A percentile compares a stretch with the other conserved stretches of the same genome.
Conservation (phyloP, 2,888 invertebrate species). For the Holacanthella duospinosa region DNA sequence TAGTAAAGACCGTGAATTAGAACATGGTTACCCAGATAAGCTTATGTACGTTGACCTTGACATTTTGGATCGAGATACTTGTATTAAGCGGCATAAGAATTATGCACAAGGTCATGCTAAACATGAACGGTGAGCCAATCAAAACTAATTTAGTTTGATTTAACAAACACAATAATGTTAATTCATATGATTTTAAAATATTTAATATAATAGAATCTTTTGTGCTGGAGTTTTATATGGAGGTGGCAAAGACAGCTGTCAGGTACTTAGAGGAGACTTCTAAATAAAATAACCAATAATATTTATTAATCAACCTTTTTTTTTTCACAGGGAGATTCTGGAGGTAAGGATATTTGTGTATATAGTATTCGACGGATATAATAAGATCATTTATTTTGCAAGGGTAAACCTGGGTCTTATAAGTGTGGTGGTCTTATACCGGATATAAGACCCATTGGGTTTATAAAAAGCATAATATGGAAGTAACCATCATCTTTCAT, state of each 20-base stretch:
- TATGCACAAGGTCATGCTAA: neutral
- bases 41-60: neutral
- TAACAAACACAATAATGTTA: neutral
- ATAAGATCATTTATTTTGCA: too few species aligned
- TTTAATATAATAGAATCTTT: neutral
- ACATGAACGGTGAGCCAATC: neutral
- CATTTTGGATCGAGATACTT: neutral
- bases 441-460: too few species aligned
- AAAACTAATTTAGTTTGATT: neutral
- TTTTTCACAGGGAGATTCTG: constrained; percentile 5
- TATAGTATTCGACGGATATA: neutral
- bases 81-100: neutral
- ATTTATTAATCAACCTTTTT: too few species aligned
- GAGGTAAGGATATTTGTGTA: neutral
- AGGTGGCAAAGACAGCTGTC: neutral
- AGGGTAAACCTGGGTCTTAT: too few species aligned
- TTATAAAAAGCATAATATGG: too few species aligned
- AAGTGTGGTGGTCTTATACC: too few species aligned
- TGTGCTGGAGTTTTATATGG: constrained; percentile 5
- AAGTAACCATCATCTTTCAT: too few species aligned
- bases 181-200: neutral
- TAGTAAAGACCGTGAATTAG: neutral
- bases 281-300: too few species aligned
- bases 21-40: neutral
- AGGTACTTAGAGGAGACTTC: too few species aligned